A percentile compares a stretch with the other conserved stretches of the same genome.
These are phyloP conservation scores for Leuctra nigra DNA, from an alignment of 2,888 invertebrate species.

Conservation along the genomic window DNA sequence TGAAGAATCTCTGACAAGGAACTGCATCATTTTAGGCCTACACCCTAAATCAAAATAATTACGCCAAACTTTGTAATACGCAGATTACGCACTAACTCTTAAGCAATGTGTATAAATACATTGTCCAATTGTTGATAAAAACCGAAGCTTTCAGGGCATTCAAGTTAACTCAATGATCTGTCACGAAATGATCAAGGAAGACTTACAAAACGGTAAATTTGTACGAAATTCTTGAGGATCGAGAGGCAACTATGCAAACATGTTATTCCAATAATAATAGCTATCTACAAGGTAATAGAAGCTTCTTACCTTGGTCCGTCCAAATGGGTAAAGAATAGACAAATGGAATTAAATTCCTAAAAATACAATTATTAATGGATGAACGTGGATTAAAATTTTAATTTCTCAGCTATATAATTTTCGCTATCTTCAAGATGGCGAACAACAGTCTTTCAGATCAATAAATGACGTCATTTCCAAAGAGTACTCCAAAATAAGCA, in stretches of 20 bases:
- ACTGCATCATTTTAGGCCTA: slow-evolving; percentile 10
- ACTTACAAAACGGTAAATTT: slow-evolving; percentile 10
- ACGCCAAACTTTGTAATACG: not conserved
- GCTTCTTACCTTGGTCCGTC: slow-evolving; percentile 69
- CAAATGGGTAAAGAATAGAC: slow-evolving; percentile 62
- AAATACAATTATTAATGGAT: slow-evolving; percentile 40
- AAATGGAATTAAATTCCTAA: slow-evolving; percentile 47
- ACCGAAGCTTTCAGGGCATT: too few species aligned
- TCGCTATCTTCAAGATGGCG: slow-evolving; percentile 46
- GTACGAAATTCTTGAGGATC: not conserved
- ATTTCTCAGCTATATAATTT: slow-evolving; percentile 35
- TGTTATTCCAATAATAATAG: slow-evolving; percentile 12
- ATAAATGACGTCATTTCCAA: slow-evolving; percentile 44
- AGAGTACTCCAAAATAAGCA: slow-evolving; percentile 11
- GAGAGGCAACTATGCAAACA: slow-evolving; percentile 1
- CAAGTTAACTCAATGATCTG: too few species aligned
- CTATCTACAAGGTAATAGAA: not conserved
- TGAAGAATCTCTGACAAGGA: not conserved
- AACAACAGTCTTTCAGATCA: slow-evolving; percentile 43
- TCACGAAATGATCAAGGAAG: too few species aligned
- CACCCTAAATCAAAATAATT: slow-evolving; percentile 13
- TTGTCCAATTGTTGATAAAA: too few species aligned
- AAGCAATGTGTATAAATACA: not conserved
- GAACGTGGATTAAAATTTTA: slow-evolving; percentile 39
- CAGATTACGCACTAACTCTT: not conserved